Conservation (phyloP, 1,140 invertebrate species). For the Cotesia vestalis region DNA sequence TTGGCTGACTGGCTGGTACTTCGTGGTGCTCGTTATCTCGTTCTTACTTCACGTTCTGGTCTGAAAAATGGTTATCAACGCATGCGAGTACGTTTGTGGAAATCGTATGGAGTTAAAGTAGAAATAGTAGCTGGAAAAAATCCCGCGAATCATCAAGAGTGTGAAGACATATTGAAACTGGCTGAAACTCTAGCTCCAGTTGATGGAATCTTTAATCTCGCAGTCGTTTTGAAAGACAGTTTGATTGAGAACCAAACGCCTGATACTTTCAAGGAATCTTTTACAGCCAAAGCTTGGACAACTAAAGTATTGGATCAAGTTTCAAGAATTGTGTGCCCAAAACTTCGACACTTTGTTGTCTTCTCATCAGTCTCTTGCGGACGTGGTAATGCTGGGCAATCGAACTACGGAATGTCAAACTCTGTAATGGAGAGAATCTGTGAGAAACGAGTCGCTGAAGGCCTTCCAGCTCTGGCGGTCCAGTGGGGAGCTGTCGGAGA, state of each 20-base stretch:
- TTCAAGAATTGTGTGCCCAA: conserved; percentile 65
- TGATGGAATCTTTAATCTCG: conserved; percentile 83
- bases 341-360: conserved; percentile 69
- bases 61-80: conserved; percentile 77
- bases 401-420: conserved; percentile 78
- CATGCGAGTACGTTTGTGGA: conserved; percentile 64
- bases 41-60: conserved; percentile 77
- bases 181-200: conserved; percentile 71
- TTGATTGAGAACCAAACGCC: conserved; percentile 67
- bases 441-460: conserved; percentile 62
- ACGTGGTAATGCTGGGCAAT: conserved; percentile 80
- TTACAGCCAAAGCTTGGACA: conserved; percentile 65
- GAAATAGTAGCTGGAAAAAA: conserved; percentile 65
- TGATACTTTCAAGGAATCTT: conserved; percentile 62
- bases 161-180: conserved; percentile 69
- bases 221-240: conserved; percentile 70
- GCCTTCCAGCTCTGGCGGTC: conserved; percentile 69
- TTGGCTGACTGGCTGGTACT: conserved; percentile 79
- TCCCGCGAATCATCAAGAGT: conserved; percentile 63
- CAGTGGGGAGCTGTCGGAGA: conserved; percentile 72
- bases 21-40: conserved; percentile 74
- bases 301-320: conserved; percentile 65
- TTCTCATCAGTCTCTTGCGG: conserved; percentile 83
- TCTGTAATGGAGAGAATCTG: conserved; percentile 71
- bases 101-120: conserved; percentile 66